phyloP scores from a whole-genome alignment of 2,113 vertebrate genomes.

The Genyomyrus donnyi region DNA sequence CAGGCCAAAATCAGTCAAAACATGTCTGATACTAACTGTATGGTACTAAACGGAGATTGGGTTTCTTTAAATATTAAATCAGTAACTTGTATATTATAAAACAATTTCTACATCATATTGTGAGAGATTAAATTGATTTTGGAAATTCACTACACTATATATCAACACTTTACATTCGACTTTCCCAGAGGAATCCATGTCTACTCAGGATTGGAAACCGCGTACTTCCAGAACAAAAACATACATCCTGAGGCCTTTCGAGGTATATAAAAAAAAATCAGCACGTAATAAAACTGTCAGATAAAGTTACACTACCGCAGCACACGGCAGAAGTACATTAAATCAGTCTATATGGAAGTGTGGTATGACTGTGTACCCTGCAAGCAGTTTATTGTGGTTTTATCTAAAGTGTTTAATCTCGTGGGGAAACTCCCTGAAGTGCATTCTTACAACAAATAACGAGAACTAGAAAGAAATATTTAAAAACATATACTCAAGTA shows the following conservation, averaged over 20 bases:
- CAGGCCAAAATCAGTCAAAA: not conserved
- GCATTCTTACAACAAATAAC: slow-evolving; percentile 9
- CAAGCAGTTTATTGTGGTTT: slow-evolving; percentile 6
- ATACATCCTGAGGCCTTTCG: not conserved
- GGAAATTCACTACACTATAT: not conserved
- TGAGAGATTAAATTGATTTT: not conserved
- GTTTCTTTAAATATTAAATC: not conserved
- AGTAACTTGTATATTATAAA: not conserved
- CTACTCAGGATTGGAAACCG: not conserved
- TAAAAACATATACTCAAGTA: not conserved
- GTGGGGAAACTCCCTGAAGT: not conserved
- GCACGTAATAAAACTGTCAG: not conserved
- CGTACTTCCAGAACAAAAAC: not conserved
- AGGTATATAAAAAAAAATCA: not conserved
- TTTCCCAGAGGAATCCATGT: not conserved
- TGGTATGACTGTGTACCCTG: slow-evolving; percentile 11
- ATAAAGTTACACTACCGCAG: not conserved
- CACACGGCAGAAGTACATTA: not conserved
- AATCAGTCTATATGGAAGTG: slow-evolving; percentile 14
- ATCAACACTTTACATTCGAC: not conserved
- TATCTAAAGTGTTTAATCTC: not conserved
- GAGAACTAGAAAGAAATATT: slow-evolving; percentile 6
- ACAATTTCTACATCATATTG: not conserved
- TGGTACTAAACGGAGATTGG: not conserved
- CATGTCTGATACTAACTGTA: not conserved